Conservation (phyloP, 2,888 invertebrate genomes). For the Pseudococcus jackbeardsleyi region DNA sequence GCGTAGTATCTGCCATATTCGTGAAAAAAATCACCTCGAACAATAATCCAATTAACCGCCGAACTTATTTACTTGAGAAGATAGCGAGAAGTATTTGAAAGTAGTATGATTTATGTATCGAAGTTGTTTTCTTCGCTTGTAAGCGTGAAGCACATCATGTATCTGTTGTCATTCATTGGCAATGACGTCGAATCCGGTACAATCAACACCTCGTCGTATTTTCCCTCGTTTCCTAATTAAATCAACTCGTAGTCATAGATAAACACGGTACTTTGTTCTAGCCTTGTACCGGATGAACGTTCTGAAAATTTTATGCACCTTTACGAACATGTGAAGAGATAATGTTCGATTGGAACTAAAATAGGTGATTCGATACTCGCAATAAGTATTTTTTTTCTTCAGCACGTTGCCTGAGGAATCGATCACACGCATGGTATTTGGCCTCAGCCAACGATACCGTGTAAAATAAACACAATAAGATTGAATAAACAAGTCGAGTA, state of each 20-base stretch:
- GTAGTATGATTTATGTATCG: background rate
- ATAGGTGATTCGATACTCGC: background rate
- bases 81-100: constrained; percentile 4
- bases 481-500: constrained; percentile 14
- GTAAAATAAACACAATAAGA: constrained; percentile 2
- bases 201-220: background rate
- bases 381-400: background rate
- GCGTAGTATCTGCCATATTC: background rate
- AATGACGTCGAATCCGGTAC: background rate
- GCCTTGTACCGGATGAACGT: constrained; percentile 35
- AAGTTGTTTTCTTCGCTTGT: constrained; percentile 5
- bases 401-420: background rate
- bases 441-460: constrained; percentile 34
- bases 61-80: background rate
- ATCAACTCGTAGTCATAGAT: background rate
- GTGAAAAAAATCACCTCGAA: background rate
- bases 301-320: constrained; percentile 18
- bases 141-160: background rate
- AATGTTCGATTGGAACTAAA: background rate
- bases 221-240: constrained; percentile 41
- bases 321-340: constrained; percentile 24
- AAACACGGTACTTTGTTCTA: constrained; percentile 32
- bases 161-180: background rate
- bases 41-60: background rate
- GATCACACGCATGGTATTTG: background rate